Evolutionary conservation across 2,113 vertebrate genomes (phyloP).

Genomic region (Cinclus cinclus): DNA sequence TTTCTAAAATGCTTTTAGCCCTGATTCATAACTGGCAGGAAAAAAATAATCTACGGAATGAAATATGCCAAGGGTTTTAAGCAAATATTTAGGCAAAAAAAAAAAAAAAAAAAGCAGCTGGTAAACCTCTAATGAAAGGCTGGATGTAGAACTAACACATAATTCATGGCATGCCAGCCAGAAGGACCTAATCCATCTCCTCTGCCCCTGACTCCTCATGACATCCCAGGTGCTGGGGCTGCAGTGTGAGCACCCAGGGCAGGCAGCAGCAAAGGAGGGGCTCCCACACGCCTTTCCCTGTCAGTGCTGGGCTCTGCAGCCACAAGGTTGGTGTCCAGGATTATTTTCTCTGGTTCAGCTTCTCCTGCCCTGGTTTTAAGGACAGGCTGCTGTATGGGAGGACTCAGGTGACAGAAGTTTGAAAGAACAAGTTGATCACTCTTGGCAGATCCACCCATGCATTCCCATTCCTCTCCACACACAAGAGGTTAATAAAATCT

Average conservation of each 20-base stretch:
- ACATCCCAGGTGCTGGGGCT: neutral
- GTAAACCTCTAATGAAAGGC: conserved; percentile 49
- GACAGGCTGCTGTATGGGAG: neutral
- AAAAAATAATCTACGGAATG: conserved; percentile 50
- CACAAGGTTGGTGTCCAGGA: neutral
- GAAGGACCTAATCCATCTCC: neutral
- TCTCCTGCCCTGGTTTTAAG: neutral
- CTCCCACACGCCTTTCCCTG: neutral
- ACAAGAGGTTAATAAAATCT: neutral
- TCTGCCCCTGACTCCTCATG: neutral
- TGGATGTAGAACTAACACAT: neutral
- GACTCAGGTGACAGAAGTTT: neutral
- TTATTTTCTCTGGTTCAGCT: neutral
- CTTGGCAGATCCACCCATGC: neutral
- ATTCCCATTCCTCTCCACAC: neutral
- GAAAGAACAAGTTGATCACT: neutral
- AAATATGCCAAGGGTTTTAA: conserved; percentile 38
- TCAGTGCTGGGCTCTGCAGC: neutral
- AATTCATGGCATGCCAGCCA: neutral
- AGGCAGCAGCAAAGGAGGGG: neutral
- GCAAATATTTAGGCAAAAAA: conserved; percentile 64
- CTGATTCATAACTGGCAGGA: conserved; percentile 50
- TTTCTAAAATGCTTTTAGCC: conserved; percentile 21
- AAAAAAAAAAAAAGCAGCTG: conserved; percentile 13
- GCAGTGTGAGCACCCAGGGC: rapidly evolving